A percentile compares a stretch with the other conserved stretches of the same genome.
These are phyloP conservation scores for Sparus aurata DNA, from an alignment of 2,797 vertebrate species.

Conservation along the genomic window DNA sequence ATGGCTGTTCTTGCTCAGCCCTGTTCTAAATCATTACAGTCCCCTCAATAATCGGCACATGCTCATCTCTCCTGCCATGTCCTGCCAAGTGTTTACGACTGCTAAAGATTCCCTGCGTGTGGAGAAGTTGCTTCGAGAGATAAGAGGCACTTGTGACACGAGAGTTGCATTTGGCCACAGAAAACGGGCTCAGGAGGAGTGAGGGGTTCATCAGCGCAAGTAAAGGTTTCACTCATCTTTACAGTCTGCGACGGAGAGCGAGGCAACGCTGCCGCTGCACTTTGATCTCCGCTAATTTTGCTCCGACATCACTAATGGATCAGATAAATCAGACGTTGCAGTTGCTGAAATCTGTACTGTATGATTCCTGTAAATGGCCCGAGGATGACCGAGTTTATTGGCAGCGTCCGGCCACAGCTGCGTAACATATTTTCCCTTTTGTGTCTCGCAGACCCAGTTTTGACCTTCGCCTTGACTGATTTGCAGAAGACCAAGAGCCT, in stretches of 20 bases:
- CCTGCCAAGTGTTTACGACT: conserved; percentile 28
- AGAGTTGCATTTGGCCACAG: neutral
- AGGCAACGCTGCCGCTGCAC: neutral
- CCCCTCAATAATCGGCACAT: conserved; percentile 50
- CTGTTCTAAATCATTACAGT: conserved; percentile 53
- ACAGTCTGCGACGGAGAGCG: conserved; percentile 8
- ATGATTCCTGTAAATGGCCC: conserved; percentile 41
- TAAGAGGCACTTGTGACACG: neutral
- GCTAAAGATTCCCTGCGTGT: conserved; percentile 16
- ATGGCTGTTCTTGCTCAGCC: conserved; percentile 46
- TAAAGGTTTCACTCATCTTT: conserved; percentile 3
- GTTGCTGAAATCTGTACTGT: conserved; percentile 31
- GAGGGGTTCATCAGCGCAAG: neutral
- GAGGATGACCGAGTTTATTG: conserved; percentile 47
- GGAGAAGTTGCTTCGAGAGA: conserved; percentile 12
- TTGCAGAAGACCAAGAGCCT: conserved; percentile 41
- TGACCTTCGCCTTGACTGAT: conserved; percentile 44
- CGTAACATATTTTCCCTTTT: conserved; percentile 65
- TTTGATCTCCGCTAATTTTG: conserved; percentile 35
- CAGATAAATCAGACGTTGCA: conserved; percentile 37
- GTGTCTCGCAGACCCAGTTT: conserved; percentile 55
- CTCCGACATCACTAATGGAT: conserved; percentile 42
- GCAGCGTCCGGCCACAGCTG: conserved; percentile 53
- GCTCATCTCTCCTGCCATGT: conserved; percentile 41
- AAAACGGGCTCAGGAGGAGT: conserved; percentile 1